Conservation (phyloP, 2,113 vertebrate species). For the Antigone vipio region DNA sequence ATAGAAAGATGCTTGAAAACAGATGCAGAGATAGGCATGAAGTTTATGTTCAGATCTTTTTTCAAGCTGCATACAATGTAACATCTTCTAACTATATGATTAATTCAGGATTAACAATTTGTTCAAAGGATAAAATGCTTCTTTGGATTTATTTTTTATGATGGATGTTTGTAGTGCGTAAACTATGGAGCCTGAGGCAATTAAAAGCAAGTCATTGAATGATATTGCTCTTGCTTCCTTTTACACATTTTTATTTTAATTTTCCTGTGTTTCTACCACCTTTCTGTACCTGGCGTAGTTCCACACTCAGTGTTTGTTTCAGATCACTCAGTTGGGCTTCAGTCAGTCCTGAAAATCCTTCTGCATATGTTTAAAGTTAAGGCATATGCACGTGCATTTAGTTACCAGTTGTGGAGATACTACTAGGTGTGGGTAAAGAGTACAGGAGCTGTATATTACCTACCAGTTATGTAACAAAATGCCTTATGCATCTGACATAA, state of each 20-base stretch:
- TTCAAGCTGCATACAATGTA: neutral
- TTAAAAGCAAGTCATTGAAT: neutral
- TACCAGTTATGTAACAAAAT: neutral
- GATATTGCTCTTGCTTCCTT: neutral
- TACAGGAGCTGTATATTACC: neutral
- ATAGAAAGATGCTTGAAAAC: neutral
- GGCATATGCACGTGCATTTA: neutral
- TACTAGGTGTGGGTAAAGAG: neutral
- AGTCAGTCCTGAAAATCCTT: neutral
- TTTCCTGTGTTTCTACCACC: neutral
- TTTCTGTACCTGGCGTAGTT: neutral
- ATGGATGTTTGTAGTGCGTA: neutral
- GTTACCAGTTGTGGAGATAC: neutral
- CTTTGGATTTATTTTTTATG: neutral
- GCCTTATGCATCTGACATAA: neutral
- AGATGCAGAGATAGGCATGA: neutral
- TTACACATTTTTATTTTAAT: neutral
- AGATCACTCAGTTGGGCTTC: neutral
- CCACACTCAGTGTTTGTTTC: neutral
- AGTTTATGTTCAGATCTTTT: neutral
- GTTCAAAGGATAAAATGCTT: neutral
- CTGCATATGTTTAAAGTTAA: neutral
- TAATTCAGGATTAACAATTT: neutral
- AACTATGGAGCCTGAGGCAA: neutral
- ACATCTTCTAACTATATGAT: neutral